Conservation (phyloP, 2,797 vertebrate species). For the Phataginus tetradactyla region DNA sequence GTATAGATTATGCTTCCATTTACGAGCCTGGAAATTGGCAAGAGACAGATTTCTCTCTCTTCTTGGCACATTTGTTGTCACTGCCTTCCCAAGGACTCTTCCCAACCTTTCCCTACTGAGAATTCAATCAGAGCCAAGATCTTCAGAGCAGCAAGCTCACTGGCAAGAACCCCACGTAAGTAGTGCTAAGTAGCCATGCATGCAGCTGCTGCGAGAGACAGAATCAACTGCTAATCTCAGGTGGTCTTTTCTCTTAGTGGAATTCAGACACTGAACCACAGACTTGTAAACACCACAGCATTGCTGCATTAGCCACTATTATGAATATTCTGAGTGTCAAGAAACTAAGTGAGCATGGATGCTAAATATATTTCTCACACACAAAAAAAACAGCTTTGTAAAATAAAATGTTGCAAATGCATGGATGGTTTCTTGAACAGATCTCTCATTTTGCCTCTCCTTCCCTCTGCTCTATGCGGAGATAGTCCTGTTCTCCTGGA, state of each 20-base stretch:
- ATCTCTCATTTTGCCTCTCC: background rate
- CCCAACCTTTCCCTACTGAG: background rate
- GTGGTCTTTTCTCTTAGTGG: background rate
- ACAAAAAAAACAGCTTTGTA: conserved; percentile 6
- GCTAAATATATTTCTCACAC: background rate
- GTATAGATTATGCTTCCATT: background rate
- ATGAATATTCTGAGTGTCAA: background rate
- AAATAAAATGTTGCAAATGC: background rate
- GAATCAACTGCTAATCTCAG: background rate
- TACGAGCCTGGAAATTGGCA: background rate
- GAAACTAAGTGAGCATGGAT: background rate
- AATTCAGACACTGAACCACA: conserved; percentile 13
- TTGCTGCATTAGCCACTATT: background rate
- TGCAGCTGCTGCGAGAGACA: background rate
- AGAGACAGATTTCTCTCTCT: background rate
- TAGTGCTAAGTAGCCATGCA: background rate
- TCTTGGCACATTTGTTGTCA: background rate
- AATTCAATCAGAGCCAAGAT: background rate
- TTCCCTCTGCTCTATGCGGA: background rate
- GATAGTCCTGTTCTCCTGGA: background rate
- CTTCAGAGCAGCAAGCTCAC: background rate
- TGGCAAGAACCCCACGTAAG: background rate
- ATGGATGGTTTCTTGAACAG: background rate
- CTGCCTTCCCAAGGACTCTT: background rate
- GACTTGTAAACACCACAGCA: background rate